Evolutionary conservation across 1,140 invertebrate genomes (phyloP), one percentile per base, ranked within the genome.

Genomic region (Formica selysi): DNA sequence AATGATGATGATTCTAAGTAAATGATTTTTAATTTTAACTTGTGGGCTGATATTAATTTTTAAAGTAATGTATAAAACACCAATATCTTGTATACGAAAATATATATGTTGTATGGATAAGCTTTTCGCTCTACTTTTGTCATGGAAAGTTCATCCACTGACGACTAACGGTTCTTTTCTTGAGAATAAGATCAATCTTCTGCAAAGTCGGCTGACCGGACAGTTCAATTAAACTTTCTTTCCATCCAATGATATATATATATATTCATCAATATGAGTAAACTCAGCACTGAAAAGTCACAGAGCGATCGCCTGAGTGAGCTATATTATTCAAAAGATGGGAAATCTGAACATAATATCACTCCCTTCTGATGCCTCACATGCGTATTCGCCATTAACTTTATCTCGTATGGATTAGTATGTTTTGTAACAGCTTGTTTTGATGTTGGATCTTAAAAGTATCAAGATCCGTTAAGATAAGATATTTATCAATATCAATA

Each of bases 1-100:
- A 74, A 73, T 59, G 65, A 76, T 76, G 26, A 76, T 76, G n/a
- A 38, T 61, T 83, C 59, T 36, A 85, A 19, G n/a, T 80, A 78
- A 67, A 80, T 74, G 57, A 48, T 65, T 51, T 48, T 51, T 51
- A 51, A 51, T 19, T 19, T 51, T 51, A 51, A 51, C 1, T 5
- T 3, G 8, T 51, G 1, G 16, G 5, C 44, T 48, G 48, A 51
- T 16, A 51, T 51, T 51, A 4, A 51, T 51, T 19, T 51, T 51
- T 51, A 13, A 51, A 51, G 48, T 51, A 51, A 16, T 51, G 3
- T 16, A 19, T 51, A 48, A 16, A 16, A 51, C 1, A 41, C 3
- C 19, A n/a, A 6, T 22, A 11, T 79, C 8, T 51, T 29, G 36
- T 51, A 7, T 44, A 76, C 4, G 11, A 44, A 26, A 36, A 65